Evolutionary conservation across 2,113 vertebrate species (phyloP), one percentile per base, ranked within the genome.

Genomic region (Pleuronectes platessa): DNA sequence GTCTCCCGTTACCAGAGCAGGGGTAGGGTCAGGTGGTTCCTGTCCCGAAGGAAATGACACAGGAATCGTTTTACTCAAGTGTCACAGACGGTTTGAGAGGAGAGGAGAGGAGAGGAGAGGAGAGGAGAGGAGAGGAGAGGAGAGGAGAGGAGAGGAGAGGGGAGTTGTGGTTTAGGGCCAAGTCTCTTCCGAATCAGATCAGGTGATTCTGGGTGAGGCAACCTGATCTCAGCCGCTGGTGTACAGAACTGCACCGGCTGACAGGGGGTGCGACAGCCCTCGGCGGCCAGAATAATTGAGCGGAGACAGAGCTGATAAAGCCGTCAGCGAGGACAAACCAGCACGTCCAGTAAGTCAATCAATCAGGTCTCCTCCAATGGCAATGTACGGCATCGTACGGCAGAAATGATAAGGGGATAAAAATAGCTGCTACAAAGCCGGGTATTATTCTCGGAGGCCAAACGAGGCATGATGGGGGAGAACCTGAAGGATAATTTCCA

Each of bases 141-240:
- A n/a, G 37, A 62, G 15, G 31, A 74, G 21, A 63, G 42, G 66
- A 40, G 21, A 66, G 12, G 37, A 10, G 51, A n/a, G 18, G 4
- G 14, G 31, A 61, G 26, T 72, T 72, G 61, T 45, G 71, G 81
- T 78, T 78, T 78, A 85, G 92, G 84, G 76, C 93, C 90, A 90
- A 80, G 83, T 93, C 84, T 86, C 85, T 90, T 91, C 85, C 74
- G 76, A 90, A 91, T 91, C 83, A 85, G 89, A 92, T 93, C 86
- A 72, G 84, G 83, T 90, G 76, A 73, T 88, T 88, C 85, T 74
- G 53, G 42, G 61, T 12, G 55, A 77, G 56, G 91, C 53, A 93
- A 93, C 89, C 74, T 55, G 90, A 93, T 89, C 89, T n/a, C 63
- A 67, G 68, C 31, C 10, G 62, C 37, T 5, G 54, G 85, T 81